These are phyloP conservation scores for Scaptomyza parva DNA, from an alignment of 2,888 invertebrate species.

Conservation along the genomic window DNA sequence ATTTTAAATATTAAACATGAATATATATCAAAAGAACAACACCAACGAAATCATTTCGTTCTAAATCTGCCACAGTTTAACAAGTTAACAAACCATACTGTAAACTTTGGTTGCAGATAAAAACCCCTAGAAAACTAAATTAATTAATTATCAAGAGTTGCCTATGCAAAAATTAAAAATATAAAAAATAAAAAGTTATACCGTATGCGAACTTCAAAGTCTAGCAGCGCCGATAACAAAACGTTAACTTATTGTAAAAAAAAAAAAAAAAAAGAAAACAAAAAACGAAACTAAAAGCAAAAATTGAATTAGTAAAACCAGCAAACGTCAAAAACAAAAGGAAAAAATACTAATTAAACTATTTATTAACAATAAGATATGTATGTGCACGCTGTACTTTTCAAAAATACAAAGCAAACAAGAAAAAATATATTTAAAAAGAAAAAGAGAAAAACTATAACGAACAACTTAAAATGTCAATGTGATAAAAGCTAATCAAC, in stretches of 20 bases:
- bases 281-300: too few species aligned
- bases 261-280: too few species aligned
- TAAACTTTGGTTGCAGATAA: slow-evolving; percentile 45
- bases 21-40: slow-evolving; percentile 38
- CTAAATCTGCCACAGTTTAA: slow-evolving; percentile 51
- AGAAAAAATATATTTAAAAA: slow-evolving; percentile 31
- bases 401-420: slow-evolving; percentile 64
- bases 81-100: slow-evolving; percentile 29
- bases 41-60: slow-evolving; percentile 62
- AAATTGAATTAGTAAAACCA: slow-evolving; percentile 40
- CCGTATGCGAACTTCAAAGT: slow-evolving; percentile 41
- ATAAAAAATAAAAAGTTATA: slow-evolving; percentile 32
- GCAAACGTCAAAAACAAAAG: slow-evolving; percentile 30
- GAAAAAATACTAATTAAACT: slow-evolving; percentile 54
- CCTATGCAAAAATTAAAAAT: slow-evolving; percentile 62
- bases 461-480: slow-evolving; percentile 65
- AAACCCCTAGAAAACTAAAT: slow-evolving; percentile 52
- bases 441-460: slow-evolving; percentile 19
- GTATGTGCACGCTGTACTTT: slow-evolving; percentile 78
- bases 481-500: slow-evolving; percentile 73
- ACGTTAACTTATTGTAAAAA: slow-evolving; percentile 75
- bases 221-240: slow-evolving; percentile 47
- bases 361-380: slow-evolving; percentile 61
- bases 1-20: slow-evolving; percentile 25
- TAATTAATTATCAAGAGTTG: slow-evolving; percentile 53